Evolutionary conservation across 1,140 invertebrate genomes (phyloP).

Genomic region (Magallana angulata): DNA sequence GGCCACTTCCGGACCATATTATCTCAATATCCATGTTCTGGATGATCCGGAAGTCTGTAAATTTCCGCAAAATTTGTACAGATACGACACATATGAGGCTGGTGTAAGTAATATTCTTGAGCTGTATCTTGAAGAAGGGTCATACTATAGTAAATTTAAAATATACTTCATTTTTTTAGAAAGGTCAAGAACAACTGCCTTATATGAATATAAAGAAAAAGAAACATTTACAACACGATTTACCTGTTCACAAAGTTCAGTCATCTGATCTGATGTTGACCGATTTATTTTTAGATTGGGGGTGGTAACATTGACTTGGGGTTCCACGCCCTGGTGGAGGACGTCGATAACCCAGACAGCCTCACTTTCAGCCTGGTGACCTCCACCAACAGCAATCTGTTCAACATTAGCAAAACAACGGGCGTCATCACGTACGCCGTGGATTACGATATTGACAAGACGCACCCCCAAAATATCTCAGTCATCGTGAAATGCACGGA

Average conservation of each 20-base stretch:
- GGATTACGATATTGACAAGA: conserved; percentile 58
- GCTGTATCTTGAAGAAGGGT: no score
- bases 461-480: conserved; percentile 46
- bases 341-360: conserved; percentile 47
- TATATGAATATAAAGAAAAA: no score
- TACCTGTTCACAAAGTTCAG: no score
- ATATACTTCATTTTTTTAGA: no score
- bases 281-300: not conserved
- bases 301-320: conserved; percentile 39
- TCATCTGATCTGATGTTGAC: no score
- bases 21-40: conserved; percentile 35
- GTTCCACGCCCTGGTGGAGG: conserved; percentile 37
- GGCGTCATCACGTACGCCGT: conserved; percentile 58
- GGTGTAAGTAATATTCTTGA: conserved; percentile 40
- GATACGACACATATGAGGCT: conserved; percentile 42
- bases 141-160: no score
- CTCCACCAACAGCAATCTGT: conserved; percentile 34
- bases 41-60: conserved; percentile 48
- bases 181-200: no score
- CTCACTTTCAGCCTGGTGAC: conserved; percentile 34
- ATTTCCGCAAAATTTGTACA: conserved; percentile 44
- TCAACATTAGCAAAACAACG: conserved; percentile 53
- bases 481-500: conserved; percentile 53
- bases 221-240: no score
- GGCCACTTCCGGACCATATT: conserved; percentile 47